phyloP scores from a whole-genome alignment of 2,797 vertebrate species.

The Myripristis jacobus region DNA sequence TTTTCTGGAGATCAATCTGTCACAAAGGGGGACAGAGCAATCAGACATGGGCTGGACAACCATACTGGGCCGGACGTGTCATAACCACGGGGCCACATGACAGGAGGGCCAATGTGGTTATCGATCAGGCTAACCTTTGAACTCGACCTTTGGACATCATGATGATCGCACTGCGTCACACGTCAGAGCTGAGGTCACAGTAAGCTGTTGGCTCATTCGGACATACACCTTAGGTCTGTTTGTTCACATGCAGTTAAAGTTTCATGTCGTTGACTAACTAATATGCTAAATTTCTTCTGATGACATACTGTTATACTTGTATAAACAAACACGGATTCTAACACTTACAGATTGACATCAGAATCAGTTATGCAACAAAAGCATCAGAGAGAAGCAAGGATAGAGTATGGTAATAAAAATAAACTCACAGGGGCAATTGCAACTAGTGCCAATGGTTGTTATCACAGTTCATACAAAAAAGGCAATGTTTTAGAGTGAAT shows the following conservation, averaged over 20 bases:
- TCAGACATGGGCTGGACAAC: conserved; percentile 14
- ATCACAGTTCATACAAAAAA: conserved; percentile 16
- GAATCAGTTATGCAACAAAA: background rate
- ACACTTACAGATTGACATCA: too few relatives aligned
- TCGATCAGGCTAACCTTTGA: conserved; percentile 53
- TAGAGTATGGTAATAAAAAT: background rate
- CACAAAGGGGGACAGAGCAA: conserved; percentile 20
- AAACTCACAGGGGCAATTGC: background rate
- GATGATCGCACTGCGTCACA: conserved; percentile 18
- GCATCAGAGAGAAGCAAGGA: background rate
- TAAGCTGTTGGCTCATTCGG: background rate
- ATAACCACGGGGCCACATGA: background rate
- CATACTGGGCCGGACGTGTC: background rate
- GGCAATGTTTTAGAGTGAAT: conserved; percentile 19
- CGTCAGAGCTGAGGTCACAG: conserved; percentile 27
- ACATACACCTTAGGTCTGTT: background rate
- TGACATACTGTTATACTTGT: background rate
- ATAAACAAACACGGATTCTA: background rate
- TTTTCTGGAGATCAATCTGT: conserved; percentile 59
- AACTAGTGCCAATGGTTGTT: conserved; percentile 18
- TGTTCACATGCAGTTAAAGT: background rate
- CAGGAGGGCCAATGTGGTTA: conserved; percentile 36
- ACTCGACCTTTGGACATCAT: conserved; percentile 35
- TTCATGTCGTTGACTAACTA: background rate
- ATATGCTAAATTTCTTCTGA: background rate